phyloP scores from a whole-genome alignment of 2,113 vertebrate species.

The Muscicapa adusta region DNA sequence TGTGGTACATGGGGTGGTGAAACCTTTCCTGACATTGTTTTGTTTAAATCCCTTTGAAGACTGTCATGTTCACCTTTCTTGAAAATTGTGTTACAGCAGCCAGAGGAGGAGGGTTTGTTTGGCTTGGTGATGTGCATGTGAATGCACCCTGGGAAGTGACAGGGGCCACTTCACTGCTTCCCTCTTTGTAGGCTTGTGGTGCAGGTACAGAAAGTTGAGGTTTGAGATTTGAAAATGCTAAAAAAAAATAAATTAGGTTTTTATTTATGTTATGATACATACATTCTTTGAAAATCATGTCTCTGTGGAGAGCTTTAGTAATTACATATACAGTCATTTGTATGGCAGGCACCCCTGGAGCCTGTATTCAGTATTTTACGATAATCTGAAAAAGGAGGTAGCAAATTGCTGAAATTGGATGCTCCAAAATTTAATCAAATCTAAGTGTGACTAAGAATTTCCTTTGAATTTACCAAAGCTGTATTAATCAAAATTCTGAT shows the following conservation, averaged over 20 bases:
- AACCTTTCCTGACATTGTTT: slow-evolving; percentile 10
- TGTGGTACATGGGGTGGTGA: not conserved
- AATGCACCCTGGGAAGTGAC: not conserved
- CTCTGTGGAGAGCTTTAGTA: not conserved
- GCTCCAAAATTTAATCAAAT: not conserved
- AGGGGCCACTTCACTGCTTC: not conserved
- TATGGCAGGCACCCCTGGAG: not conserved
- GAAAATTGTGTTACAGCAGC: not conserved
- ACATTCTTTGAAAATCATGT: not conserved
- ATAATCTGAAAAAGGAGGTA: not conserved
- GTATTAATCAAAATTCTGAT: not conserved
- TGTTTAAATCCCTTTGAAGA: slow-evolving; percentile 46
- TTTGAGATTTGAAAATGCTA: not conserved
- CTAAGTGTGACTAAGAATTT: not conserved
- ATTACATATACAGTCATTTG: not conserved
- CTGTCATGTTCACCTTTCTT: not conserved
- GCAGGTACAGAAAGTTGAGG: not conserved
- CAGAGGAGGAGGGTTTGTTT: not conserved
- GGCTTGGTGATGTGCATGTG: not conserved
- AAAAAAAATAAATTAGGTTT: not conserved
- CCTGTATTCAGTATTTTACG: not conserved
- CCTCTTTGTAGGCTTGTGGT: not conserved
- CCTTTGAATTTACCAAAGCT: not conserved
- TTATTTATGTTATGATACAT: not conserved
- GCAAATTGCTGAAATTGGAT: not conserved